Percentiles rank a stretch among this genome's conserved stretches.
Conservation (phyloP, 2,797 vertebrate genomes). For the Eremophila alpestris region DNA sequence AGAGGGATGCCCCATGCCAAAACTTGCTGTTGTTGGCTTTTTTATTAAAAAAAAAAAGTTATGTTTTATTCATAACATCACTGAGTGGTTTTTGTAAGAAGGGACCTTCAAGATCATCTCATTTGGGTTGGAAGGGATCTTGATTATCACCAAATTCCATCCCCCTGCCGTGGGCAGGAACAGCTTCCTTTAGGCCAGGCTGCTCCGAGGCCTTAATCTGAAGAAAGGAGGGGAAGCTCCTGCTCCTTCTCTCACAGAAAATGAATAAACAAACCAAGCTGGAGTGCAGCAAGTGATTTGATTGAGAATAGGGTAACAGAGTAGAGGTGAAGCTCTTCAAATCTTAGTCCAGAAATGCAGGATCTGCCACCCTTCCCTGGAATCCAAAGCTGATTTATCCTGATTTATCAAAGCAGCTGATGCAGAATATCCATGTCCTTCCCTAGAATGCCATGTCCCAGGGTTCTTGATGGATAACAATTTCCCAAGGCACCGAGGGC, state of each 20-base stretch:
- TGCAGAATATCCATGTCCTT: too few relatives aligned
- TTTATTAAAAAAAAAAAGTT: not conserved
- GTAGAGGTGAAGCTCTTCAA: not conserved
- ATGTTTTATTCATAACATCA: not conserved
- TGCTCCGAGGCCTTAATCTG: not conserved
- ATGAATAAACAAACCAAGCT: not conserved
- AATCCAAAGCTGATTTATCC: not conserved
- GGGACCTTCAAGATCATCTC: too few relatives aligned
- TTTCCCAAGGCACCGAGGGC: rapidly evolving
- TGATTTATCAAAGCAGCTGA: too few relatives aligned
- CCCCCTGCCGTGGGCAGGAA: rapidly evolving
- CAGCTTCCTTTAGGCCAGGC: not conserved
- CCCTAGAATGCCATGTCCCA: not conserved
- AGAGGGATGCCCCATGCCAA: not conserved
- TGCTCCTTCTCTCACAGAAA: not conserved
- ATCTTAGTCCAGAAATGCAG: not conserved
- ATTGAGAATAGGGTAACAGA: not conserved
- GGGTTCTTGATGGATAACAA: not conserved
- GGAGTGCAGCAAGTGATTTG: not conserved
- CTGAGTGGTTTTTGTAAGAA: not conserved
- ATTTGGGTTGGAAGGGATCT: not conserved
- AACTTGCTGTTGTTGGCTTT: not conserved
- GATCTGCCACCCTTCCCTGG: not conserved
- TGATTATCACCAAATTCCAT: not conserved
- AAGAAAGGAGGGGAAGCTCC: not conserved